Evolutionary conservation across 2,888 invertebrate genomes (phyloP).

Genomic region (Eustalomyia histrio): DNA sequence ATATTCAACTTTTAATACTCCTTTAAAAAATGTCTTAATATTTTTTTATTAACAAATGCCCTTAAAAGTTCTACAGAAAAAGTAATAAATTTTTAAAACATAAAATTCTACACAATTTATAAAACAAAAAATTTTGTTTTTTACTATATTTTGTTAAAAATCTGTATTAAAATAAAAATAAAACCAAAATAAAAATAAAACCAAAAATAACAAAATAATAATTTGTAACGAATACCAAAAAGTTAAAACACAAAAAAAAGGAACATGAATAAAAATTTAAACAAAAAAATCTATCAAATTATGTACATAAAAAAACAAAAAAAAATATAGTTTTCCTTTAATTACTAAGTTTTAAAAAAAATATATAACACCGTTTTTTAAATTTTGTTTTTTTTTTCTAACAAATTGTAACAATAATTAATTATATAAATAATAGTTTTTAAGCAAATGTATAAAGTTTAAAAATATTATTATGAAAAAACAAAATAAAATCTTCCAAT

Average conservation of each 20-base stretch:
- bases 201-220: neutral
- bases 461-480: slow-evolving; percentile 30
- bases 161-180: neutral
- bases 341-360: slow-evolving; percentile 20
- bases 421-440: slow-evolving; percentile 51
- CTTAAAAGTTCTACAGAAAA: neutral
- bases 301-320: slow-evolving; percentile 21
- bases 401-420: slow-evolving; percentile 62
- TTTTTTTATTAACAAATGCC: too few relatives aligned
- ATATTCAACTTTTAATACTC: too few relatives aligned
- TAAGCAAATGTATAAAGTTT: slow-evolving; percentile 62
- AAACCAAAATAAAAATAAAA: neutral
- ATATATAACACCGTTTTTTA: slow-evolving; percentile 2
- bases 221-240: neutral
- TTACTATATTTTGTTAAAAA: too few relatives aligned
- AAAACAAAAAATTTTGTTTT: neutral
- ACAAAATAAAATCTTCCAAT: slow-evolving; percentile 53
- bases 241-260: neutral
- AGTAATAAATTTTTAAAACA: neutral
- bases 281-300: neutral
- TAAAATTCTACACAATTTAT: too few relatives aligned
- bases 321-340: neutral
- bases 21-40: too few relatives aligned
- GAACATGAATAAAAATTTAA: neutral
- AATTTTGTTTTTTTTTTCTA: slow-evolving; percentile 2